Evolutionary conservation across 2,888 invertebrate genomes (phyloP).

Genomic region (Drosophila tanythrix): DNA sequence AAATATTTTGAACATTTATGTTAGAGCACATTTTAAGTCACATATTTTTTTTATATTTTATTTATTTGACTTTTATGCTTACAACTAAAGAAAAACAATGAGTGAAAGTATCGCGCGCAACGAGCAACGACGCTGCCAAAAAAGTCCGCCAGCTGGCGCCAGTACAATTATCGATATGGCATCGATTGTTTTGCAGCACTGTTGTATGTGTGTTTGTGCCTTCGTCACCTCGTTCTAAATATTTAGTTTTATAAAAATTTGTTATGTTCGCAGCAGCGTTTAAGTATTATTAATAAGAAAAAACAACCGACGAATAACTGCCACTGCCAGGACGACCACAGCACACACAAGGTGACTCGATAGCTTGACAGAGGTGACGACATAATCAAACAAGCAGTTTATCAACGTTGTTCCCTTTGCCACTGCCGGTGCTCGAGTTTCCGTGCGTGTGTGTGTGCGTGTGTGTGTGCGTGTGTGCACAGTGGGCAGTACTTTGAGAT

Average conservation of each 20-base stretch:
- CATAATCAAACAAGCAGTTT: slow-evolving; percentile 16
- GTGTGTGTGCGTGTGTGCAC: slow-evolving; percentile 33
- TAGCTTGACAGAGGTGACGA: slow-evolving; percentile 4
- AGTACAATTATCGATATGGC: slow-evolving; percentile 30
- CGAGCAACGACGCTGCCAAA: neutral
- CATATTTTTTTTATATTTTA: neutral
- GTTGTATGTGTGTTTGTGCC: slow-evolving; percentile 33
- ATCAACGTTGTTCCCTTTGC: slow-evolving; percentile 16
- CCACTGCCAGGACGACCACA: slow-evolving; percentile 2
- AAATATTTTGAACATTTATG: neutral
- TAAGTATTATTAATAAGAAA: slow-evolving; percentile 8
- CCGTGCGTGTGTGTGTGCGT: slow-evolving; percentile 41
- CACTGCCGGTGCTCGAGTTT: slow-evolving; percentile 45
- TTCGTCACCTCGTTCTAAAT: slow-evolving; percentile 49
- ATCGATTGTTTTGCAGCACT: slow-evolving; percentile 23
- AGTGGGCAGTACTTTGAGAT: slow-evolving; percentile 39
- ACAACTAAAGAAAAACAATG: neutral
- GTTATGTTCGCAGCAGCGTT: slow-evolving; percentile 26
- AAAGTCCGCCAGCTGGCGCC: slow-evolving; percentile 32
- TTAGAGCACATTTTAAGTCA: neutral
- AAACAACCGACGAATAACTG: neutral
- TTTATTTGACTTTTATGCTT: neutral
- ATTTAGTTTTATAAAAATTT: slow-evolving; percentile 42
- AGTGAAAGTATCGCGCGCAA: neutral
- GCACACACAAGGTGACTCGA: slow-evolving; percentile 14